A percentile compares a stretch with the other conserved stretches of the same genome.
Evolutionary conservation across 2,888 invertebrate genomes (phyloP).

Genomic region (Lithophane semibrunnea): DNA sequence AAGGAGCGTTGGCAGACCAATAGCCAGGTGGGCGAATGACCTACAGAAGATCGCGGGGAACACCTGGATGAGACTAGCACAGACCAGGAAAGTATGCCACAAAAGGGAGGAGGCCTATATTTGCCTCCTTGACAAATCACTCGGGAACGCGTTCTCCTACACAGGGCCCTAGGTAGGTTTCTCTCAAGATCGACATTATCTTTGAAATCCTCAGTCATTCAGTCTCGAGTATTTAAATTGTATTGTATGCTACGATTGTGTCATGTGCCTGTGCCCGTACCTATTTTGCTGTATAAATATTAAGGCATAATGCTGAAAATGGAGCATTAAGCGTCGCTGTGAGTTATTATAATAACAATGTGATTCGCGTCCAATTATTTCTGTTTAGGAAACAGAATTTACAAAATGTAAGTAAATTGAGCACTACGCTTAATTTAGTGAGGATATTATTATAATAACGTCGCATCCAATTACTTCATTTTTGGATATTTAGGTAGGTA

Average conservation of each 20-base stretch:
- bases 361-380: constrained; percentile 9
- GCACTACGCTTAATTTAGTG: background rate
- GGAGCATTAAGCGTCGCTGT: background rate
- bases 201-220: background rate
- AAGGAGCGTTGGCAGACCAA: too few species aligned
- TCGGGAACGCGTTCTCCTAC: background rate
- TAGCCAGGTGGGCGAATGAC: too few species aligned
- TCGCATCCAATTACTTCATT: constrained; percentile 23
- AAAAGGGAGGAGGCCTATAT: too few species aligned
- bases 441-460: constrained; percentile 16
- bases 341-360: constrained; percentile 12
- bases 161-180: background rate
- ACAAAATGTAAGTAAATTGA: constrained; percentile 13
- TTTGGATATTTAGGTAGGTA: background rate
- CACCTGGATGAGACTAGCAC: too few species aligned
- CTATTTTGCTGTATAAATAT: background rate
- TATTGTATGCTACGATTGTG: background rate
- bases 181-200: too few species aligned
- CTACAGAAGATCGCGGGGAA: too few species aligned
- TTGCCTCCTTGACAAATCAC: background rate
- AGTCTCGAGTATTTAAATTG: background rate
- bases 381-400: background rate
- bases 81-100: too few species aligned
- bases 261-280: background rate
- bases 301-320: background rate